Conservation (phyloP, 2,888 invertebrate genomes). For the Caenorhabditis plicata region DNA sequence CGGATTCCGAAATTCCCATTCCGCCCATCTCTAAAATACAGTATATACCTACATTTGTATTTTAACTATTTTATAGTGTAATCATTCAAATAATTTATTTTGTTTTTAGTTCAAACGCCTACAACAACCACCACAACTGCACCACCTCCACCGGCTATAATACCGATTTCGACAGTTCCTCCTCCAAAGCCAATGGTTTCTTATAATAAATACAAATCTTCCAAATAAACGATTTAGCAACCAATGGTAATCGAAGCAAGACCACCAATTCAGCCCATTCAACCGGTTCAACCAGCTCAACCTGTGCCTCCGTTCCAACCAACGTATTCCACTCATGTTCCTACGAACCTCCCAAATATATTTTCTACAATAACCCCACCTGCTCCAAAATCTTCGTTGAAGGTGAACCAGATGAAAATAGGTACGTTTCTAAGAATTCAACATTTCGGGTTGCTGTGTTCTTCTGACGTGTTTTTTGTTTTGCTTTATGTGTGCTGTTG, state of each 20-base stretch:
- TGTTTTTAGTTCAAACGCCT: constrained; percentile 14
- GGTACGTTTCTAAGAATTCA: too few species aligned
- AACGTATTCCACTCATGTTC: constrained; percentile 33
- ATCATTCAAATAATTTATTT: background rate
- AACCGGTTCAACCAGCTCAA: constrained; percentile 8
- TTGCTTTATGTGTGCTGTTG: too few species aligned
- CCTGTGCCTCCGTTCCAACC: constrained; percentile 16
- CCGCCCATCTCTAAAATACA: too few species aligned
- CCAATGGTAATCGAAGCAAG: too few species aligned
- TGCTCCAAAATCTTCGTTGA: constrained; percentile 22
- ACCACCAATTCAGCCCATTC: constrained; percentile 13
- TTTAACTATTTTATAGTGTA: too few species aligned
- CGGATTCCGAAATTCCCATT: too few species aligned
- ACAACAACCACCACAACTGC: constrained; percentile 21
- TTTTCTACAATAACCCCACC: constrained; percentile 6
- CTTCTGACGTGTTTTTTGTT: too few species aligned
- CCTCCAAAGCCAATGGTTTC: too few species aligned
- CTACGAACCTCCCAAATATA: constrained; percentile 22
- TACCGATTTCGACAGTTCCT: constrained; percentile 2
- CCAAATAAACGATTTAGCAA: constrained; percentile 3
- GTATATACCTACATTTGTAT: too few species aligned
- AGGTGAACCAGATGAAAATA: constrained; percentile 30
- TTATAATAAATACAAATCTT: too few species aligned
- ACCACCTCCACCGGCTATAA: constrained; percentile 20
- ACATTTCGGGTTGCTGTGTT: too few species aligned